Percentiles rank a stretch among this genome's conserved stretches.
phyloP scores from a whole-genome alignment of 2,888 invertebrate genomes.

The Acrocyrtus sp. region DNA sequence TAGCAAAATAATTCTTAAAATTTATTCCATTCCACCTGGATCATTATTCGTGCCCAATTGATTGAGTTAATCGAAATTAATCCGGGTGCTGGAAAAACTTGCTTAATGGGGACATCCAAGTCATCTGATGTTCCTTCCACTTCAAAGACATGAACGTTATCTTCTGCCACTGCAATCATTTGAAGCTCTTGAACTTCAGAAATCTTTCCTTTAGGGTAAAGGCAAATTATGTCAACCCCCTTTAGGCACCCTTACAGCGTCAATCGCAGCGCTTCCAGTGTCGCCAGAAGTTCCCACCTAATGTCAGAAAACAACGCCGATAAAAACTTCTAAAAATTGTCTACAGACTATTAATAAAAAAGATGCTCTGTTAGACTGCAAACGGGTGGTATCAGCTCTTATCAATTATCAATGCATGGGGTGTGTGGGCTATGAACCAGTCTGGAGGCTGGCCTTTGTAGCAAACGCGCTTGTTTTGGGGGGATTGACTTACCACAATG shows the following conservation, averaged over 20 bases:
- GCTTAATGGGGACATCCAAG: slow-evolving; percentile 67
- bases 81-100: slow-evolving; percentile 65
- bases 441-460: neutral
- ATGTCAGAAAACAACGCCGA: no score
- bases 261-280: slow-evolving; percentile 69
- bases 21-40: slow-evolving; percentile 59
- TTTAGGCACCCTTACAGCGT: slow-evolving; percentile 66
- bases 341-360: no score
- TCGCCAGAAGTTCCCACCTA: slow-evolving; percentile 68
- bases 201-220: slow-evolving; percentile 67
- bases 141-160: slow-evolving; percentile 68
- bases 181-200: slow-evolving; percentile 67
- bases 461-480: neutral
- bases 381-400: no score
- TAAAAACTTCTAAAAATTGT: neutral
- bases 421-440: no score
- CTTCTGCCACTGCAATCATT: slow-evolving; percentile 67
- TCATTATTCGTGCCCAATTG: slow-evolving; percentile 68
- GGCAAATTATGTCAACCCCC: slow-evolving; percentile 67
- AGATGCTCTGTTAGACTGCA: no score
- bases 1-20: neutral
- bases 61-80: slow-evolving; percentile 68
- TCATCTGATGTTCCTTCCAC: slow-evolving; percentile 69
- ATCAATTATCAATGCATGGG: no score
- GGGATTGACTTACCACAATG: slow-evolving; percentile 64